Evolutionary conservation across 1,140 invertebrate genomes (phyloP), one percentile per base, ranked within the genome.

Genomic region (Ganaspis sp.): DNA sequence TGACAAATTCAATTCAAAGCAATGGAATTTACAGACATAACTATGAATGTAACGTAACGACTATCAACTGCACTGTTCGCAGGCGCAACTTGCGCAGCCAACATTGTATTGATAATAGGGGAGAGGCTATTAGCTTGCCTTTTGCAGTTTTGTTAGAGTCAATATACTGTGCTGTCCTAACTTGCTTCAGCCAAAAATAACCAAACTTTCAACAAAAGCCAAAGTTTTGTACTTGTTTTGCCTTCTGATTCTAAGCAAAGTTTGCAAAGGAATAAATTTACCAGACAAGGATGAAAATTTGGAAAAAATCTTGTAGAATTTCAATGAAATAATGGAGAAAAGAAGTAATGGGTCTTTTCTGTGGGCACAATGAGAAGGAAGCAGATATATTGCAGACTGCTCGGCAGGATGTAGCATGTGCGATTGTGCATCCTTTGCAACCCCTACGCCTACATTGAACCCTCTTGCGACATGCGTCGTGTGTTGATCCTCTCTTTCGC

Each of bases 391-490:
- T 34, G 29, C 29, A 34, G 29, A 6, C 29, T 34, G 29, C 29
- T 6, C 6, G 29, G 2, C 29, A 34, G 29, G 2, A 34, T 34
- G n/a, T n/a, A n/a, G n/a, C n/a, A n/a, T n/a, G n/a, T n/a, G n/a
- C 38, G n/a, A 45, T 15, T 45, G 45, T 49, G 21, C 26, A 64
- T 6, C 3, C 23, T 49, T 49, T 29, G 21, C 1, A 23, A n/a
- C n/a, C n/a, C n/a, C n/a, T n/a, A n/a, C 11, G 11, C 23, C 58
- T 29, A 6, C 23, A 15, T 29, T 29, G 12, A 26, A 64, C 12
- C 29, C 29, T 26, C 21, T 64, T 64, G 21, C 54, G 58, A 64
- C 58, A 64, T 64, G 58, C 58, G 58, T 64, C 58, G 23, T 64
- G 58, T 29, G 26, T n/a, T 64, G 23, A 64, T 64, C 58, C 26